phyloP scores from a whole-genome alignment of 2,113 vertebrate species.

The Gobius niger region DNA sequence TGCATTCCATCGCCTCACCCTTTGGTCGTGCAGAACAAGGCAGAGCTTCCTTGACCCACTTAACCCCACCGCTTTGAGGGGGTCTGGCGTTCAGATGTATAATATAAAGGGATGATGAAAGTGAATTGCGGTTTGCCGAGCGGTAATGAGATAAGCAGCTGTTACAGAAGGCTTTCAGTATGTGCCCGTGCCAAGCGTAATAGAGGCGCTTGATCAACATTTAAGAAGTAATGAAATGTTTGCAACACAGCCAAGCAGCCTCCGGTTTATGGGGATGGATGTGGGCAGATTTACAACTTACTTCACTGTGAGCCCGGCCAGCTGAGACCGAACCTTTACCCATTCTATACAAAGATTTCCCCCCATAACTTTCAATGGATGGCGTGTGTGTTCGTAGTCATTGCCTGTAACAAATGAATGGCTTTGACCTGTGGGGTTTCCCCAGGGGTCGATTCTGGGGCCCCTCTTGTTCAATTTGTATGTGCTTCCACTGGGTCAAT shows the following conservation, averaged over 20 bases:
- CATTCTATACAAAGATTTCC: too few relatives aligned
- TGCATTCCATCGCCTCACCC: too few relatives aligned
- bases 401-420: too few relatives aligned
- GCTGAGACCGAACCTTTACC: too few relatives aligned
- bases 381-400: too few relatives aligned
- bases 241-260: conserved; percentile 24
- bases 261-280: neutral
- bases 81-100: conserved; percentile 17
- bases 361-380: too few relatives aligned
- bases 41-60: conserved; percentile 3
- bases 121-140: conserved; percentile 34
- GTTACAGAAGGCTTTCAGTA: conserved; percentile 29
- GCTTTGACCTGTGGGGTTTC: too few relatives aligned
- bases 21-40: neutral
- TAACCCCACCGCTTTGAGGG: conserved; percentile 31
- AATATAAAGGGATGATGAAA: conserved; percentile 61
- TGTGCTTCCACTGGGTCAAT: too few relatives aligned
- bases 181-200: conserved; percentile 30
- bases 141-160: conserved; percentile 49
- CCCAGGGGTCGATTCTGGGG: too few relatives aligned
- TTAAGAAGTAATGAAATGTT: conserved; percentile 20
- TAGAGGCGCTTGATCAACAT: conserved; percentile 23
- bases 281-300: neutral
- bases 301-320: too few relatives aligned
- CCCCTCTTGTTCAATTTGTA: too few relatives aligned